These are phyloP conservation scores for Drosophila simulans DNA, from an alignment of 1,140 invertebrate species.

Conservation along the genomic window DNA sequence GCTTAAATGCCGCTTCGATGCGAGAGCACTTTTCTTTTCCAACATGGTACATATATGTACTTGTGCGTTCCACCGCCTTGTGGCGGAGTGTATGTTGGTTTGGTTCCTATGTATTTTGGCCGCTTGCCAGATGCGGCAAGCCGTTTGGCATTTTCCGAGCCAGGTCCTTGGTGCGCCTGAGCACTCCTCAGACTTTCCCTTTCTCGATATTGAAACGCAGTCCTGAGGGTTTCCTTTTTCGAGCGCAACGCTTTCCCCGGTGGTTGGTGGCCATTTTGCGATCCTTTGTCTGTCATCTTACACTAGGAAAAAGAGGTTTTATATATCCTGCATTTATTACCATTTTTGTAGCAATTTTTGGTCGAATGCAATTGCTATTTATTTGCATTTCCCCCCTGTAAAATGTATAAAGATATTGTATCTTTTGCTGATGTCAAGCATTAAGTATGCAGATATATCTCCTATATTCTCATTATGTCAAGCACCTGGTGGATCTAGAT, in stretches of 20 bases:
- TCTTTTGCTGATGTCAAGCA: slow-evolving; percentile 64
- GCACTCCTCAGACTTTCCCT: slow-evolving; percentile 52
- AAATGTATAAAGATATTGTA: slow-evolving; percentile 4
- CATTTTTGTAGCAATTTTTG: no score
- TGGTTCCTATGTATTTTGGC: slow-evolving; percentile 26
- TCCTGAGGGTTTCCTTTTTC: slow-evolving; percentile 33
- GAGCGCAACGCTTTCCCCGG: slow-evolving; percentile 32
- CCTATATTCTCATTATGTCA: slow-evolving; percentile 37
- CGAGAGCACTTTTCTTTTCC: slow-evolving; percentile 24
- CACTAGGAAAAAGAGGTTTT: background rate
- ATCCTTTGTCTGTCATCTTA: slow-evolving; percentile 31
- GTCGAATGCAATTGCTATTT: background rate
- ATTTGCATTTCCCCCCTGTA: slow-evolving; percentile 2
- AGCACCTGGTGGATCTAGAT: slow-evolving; percentile 52
- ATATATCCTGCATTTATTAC: background rate
- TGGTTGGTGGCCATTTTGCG: slow-evolving; percentile 33
- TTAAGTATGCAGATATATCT: slow-evolving; percentile 55
- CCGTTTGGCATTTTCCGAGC: slow-evolving; percentile 32
- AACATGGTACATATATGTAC: background rate
- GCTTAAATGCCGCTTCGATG: slow-evolving; percentile 39
- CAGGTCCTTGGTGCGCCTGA: slow-evolving; percentile 52
- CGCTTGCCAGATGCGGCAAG: slow-evolving; percentile 27
- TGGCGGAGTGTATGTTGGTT: slow-evolving; percentile 25
- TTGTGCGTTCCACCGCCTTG: slow-evolving; percentile 5
- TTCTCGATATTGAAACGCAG: slow-evolving; percentile 31